phyloP scores from a whole-genome alignment of 1,140 invertebrate species.

The Pygmarrhopalites habei region DNA sequence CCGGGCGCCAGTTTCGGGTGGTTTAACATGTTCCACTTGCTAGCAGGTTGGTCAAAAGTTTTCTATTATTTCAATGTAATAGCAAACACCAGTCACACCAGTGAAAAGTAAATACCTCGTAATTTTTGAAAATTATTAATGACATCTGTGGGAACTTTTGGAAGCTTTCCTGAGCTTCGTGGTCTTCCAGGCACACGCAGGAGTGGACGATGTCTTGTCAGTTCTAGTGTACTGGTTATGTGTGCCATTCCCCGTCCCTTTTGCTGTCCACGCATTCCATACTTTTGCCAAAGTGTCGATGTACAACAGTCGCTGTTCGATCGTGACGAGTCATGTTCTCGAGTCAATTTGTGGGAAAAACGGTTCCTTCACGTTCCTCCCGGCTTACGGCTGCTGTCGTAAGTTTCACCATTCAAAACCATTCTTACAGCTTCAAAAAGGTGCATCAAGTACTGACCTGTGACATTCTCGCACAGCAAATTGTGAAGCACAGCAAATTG shows the following conservation, averaged over 20 bases:
- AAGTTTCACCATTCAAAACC: too few relatives aligned
- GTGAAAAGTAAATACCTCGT: too few relatives aligned
- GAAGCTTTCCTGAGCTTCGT: background rate
- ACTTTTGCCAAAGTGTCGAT: background rate
- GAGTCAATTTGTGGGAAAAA: constrained; percentile 2
- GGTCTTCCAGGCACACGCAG: background rate
- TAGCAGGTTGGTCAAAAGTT: too few relatives aligned
- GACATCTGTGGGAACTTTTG: too few relatives aligned
- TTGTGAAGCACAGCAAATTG: too few relatives aligned
- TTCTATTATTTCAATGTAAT: too few relatives aligned
- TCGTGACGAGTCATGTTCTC: background rate
- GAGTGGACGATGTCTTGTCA: background rate
- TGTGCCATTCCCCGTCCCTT: constrained; percentile 2
- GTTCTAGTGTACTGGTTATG: constrained; percentile 4
- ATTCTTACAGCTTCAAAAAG: too few relatives aligned
- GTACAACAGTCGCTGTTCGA: background rate
- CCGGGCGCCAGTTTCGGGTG: constrained; percentile 1
- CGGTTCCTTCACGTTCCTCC: background rate
- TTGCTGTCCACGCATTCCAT: constrained; percentile 6
- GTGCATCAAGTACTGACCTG: too few relatives aligned
- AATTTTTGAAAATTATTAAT: too few relatives aligned
- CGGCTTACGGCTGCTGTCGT: constrained; percentile 12
- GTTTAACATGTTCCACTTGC: constrained; percentile 14
- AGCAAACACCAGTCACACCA: background rate
- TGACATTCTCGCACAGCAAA: too few relatives aligned